These are phyloP conservation scores for Heterotilapia buettikoferi DNA, from an alignment of 2,113 vertebrate genomes.

Conservation along the genomic window DNA sequence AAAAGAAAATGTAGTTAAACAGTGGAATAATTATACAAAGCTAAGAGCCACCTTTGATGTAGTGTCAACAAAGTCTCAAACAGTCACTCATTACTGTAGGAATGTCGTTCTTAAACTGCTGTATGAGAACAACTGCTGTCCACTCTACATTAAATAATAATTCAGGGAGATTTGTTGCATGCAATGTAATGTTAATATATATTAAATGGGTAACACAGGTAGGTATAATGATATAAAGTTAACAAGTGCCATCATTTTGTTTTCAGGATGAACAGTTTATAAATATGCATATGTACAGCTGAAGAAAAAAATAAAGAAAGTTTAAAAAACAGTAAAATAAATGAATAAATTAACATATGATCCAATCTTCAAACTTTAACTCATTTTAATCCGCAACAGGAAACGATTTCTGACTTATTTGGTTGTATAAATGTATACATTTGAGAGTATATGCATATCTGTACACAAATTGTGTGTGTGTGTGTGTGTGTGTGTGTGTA, in stretches of 20 bases:
- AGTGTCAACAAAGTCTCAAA: not conserved
- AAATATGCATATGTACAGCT: not conserved
- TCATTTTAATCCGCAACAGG: not conserved
- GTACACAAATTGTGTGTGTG: slow-evolving; percentile 12
- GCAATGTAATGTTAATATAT: not conserved
- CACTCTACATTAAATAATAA: not conserved
- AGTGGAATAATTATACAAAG: not conserved
- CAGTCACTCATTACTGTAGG: not conserved
- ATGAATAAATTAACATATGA: not conserved
- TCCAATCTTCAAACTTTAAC: not conserved
- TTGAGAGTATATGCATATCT: not conserved
- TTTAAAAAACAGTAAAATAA: not conserved
- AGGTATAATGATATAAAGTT: not conserved
- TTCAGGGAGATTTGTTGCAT: not conserved
- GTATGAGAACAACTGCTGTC: not conserved
- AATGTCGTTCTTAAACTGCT: not conserved
- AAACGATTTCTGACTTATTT: not conserved
- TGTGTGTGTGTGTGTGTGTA: not conserved
- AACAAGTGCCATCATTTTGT: not conserved
- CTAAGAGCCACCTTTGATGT: not conserved
- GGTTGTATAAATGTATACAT: not conserved
- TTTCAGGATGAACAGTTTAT: not conserved
- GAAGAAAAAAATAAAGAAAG: not conserved
- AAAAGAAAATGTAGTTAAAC: not conserved
- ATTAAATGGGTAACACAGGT: not conserved